Evolutionary conservation across 2,113 vertebrate species (phyloP), one percentile per base, ranked within the genome.

Genomic region (Carlito syrichta): DNA sequence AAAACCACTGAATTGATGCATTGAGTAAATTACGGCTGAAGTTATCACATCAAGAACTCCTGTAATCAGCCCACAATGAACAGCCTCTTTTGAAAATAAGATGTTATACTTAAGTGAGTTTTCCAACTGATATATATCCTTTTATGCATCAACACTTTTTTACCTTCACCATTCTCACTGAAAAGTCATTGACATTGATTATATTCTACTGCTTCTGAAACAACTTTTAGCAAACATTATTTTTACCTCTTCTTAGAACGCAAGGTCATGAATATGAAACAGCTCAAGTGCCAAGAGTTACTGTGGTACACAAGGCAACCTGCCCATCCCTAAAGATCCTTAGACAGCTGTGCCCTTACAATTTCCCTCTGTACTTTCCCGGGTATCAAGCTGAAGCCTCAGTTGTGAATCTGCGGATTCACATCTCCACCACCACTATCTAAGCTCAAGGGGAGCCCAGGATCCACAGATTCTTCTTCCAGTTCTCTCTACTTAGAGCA

Each of bases 131-230:
- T 48, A 50, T 4, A 89, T 1, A 60, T 19, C 35, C 11, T 86
- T 95, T 71, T 48, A 82, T 32, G 13, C 20, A 84, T n/a, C 38
- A 77, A 78, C 7, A 52, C 7, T 62, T 81, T 86, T 79, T 86
- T 89, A 85, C 25, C 84, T 78, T 77, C 19, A 82, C 27, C 32
- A 50, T 93, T 81, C 86, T n/a, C 73, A 91, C 2, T 79, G 43
- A 94, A 96, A 93, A 95, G 71, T 38, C 14, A 95, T 63, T 93
- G 23, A 32, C 58, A 92, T 2, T 89, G 38, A 95, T 77, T 90
- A 25, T 30, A 94, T 79, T 63, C 32, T 54, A 84, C n/a, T 79
- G 58, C 60, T 97, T 87, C 69, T 87, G 35, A 94, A 92, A 69
- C 71, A 93, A 76, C 27, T 77, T 93, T 74, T 58, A 92, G 63